These are phyloP conservation scores for Hofmannophila pseudospretella DNA, from an alignment of 2,888 invertebrate species.

Conservation along the genomic window DNA sequence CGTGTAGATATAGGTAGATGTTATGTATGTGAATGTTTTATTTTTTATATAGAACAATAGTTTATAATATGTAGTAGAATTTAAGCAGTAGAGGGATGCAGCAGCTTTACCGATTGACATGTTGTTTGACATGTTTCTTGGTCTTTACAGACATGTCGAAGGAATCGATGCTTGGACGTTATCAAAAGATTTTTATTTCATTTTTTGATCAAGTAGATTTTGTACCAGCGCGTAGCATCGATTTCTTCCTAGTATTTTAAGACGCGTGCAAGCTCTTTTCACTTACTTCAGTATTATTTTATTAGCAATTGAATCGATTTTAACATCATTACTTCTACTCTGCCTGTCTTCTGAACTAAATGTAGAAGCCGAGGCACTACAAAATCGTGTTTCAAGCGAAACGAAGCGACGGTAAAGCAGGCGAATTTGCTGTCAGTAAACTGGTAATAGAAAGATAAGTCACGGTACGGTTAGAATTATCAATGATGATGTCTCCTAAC, in stretches of 20 bases:
- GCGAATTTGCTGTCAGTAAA: too few species aligned
- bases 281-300: constrained; percentile 38
- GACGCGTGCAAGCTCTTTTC: constrained; percentile 37
- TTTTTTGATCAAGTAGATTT: background rate
- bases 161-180: constrained; percentile 27
- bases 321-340: too few species aligned
- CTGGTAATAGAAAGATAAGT: too few species aligned
- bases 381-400: too few species aligned
- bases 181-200: too few species aligned
- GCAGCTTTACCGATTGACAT: constrained; percentile 38
- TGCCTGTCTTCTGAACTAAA: too few species aligned
- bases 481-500: too few species aligned
- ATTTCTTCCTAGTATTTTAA: constrained; percentile 25
- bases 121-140: constrained; percentile 19
- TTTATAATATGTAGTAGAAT: constrained; percentile 32
- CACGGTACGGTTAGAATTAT: too few species aligned
- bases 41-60: constrained; percentile 13
- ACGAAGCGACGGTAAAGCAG: too few species aligned
- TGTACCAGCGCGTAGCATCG: constrained; percentile 12
- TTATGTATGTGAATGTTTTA: constrained; percentile 62
- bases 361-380: too few species aligned
- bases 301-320: too few species aligned
- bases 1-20: constrained; percentile 70
- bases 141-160: constrained; percentile 30
- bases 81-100: constrained; percentile 48